Base-by-base conservation (phyloP, 2,113 vertebrate species). In the Grallaria varia region DNA sequence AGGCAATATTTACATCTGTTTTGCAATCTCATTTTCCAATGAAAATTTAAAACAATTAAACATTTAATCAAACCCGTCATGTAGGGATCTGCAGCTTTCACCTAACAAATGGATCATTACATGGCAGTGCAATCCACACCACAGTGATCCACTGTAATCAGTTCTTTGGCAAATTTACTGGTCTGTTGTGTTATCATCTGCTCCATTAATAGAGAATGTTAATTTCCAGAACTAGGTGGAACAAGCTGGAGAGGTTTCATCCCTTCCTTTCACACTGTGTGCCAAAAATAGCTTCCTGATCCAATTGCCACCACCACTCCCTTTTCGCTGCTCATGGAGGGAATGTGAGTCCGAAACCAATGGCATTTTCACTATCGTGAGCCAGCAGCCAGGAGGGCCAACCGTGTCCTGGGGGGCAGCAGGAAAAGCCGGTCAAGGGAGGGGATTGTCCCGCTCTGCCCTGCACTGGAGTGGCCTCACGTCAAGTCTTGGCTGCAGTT, bases 381-480 rank as follows among this genome's bases (percentile, higher is more conserved):
- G 21, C 0, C 39, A 89, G n/a, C 62, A 68, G 45, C 13, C 55
- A 47, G 47, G 40, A 62, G 4, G 13, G 30, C 16, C 47, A 31
- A 0, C 0, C 0, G 0, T 40, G 23, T 53, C 39, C n/a, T 31
- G n/a, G 2, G 5, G 19, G 6, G 3, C 13, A 53, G 22, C 62
- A 75, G 53, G 33, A 4, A 45, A 53, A 53, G 5, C 24, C 0
- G 0, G 24, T 40, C 10, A n/a, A 49, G 21, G 25, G 16, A 76
- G 21, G 14, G 28, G 17, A 62, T 35, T 76, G 47, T 69, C 21
- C n/a, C 0, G 0, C 39, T 83, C 45, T 62, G 39, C 47, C 27
- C 71, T 62, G n/a, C 8, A 0, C n/a, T 55, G 62, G 24, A 10
- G 6, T 0, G 0, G 45, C 69, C 45, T 68, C 53, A 31, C 20